Conservation (phyloP, 1,140 invertebrate genomes). For the Lucilia cuprina region DNA sequence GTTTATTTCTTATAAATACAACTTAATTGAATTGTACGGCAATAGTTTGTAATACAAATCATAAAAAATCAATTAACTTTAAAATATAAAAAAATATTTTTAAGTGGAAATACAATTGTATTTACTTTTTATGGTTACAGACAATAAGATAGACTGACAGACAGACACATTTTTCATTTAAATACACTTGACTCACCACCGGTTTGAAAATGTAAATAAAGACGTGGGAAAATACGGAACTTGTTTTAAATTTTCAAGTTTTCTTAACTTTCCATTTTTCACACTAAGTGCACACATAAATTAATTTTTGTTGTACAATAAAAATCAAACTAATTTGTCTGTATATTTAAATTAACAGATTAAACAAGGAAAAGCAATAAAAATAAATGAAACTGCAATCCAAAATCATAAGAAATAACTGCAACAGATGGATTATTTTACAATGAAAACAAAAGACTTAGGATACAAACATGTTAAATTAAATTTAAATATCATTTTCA, state of each 20-base stretch:
- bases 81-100: neutral
- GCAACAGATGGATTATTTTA: no score
- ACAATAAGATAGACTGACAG: neutral
- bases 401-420: no score
- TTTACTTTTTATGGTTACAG: no score
- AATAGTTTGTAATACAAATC: neutral
- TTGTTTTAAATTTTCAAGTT: neutral
- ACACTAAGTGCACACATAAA: neutral
- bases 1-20: neutral
- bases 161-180: neutral
- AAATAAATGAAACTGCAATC: no score
- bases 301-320: neutral
- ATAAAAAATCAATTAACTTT: neutral
- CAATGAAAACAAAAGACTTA: neutral
- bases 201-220: neutral
- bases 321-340: neutral
- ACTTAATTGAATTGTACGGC: neutral
- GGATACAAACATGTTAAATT: neutral
- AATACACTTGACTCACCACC: neutral
- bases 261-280: neutral
- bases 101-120: neutral
- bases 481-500: no score
- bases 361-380: neutral
- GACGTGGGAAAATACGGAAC: neutral
- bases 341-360: neutral